phyloP scores from a whole-genome alignment of 2,113 vertebrate species.

The Grammomys dolichurus region DNA sequence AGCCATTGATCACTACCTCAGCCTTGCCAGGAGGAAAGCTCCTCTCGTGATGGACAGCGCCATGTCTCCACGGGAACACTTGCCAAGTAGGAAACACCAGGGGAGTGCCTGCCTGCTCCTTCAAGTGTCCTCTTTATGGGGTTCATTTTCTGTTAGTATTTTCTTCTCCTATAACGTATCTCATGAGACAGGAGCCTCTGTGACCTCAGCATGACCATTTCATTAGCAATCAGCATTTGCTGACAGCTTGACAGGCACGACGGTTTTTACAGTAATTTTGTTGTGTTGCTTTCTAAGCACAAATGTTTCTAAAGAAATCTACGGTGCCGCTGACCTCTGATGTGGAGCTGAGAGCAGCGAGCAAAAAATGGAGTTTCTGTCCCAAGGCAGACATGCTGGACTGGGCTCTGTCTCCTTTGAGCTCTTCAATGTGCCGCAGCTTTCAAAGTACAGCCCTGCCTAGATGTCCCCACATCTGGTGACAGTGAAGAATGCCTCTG shows the following conservation, averaged over 20 bases:
- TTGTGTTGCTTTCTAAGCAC: background rate
- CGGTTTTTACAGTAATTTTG: background rate
- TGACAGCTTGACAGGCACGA: background rate
- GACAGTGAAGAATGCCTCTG: background rate
- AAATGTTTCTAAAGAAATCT: background rate
- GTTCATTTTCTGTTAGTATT: background rate
- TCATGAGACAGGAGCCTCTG: accelerated
- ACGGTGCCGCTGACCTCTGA: background rate
- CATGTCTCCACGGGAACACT: background rate
- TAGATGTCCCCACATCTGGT: background rate
- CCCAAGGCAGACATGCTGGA: accelerated
- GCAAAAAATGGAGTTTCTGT: accelerated
- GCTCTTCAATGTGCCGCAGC: background rate
- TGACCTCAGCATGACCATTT: accelerated
- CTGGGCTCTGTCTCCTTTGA: accelerated
- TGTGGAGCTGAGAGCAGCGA: accelerated
- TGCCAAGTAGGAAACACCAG: background rate
- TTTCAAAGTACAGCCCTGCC: background rate
- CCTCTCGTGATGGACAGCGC: background rate
- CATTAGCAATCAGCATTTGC: background rate
- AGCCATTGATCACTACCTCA: background rate
- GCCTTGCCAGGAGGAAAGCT: background rate
- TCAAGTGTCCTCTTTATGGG: no score
- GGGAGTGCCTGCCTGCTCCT: no score
- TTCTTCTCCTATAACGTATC: background rate